Evolutionary conservation across 2,888 invertebrate genomes (phyloP).

Genomic region (Caenorhabditis sp.): DNA sequence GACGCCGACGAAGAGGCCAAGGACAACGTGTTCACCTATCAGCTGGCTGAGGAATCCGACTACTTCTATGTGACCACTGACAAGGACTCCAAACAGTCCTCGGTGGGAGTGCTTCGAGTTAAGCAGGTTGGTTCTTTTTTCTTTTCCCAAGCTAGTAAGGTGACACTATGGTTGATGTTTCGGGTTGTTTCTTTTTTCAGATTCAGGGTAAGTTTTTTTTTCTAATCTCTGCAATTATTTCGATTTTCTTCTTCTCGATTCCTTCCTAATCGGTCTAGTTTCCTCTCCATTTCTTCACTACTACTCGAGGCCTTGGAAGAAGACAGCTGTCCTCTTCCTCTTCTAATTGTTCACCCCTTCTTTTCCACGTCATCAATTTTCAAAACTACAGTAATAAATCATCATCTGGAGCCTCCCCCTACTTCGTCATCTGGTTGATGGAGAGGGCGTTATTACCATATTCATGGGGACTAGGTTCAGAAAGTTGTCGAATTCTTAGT

Average conservation of each 20-base stretch:
- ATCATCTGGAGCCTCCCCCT: constrained; percentile 18
- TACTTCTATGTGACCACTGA: constrained; percentile 83
- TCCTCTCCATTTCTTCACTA: not conserved
- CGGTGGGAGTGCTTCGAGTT: constrained; percentile 81
- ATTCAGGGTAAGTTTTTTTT: not conserved
- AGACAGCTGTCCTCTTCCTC: constrained; percentile 33
- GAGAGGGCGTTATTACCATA: constrained; percentile 34
- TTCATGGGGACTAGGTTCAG: not conserved
- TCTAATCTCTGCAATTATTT: not conserved
- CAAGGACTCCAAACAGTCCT: constrained; percentile 74
- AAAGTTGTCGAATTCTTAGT: not conserved
- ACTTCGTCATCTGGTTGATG: not conserved
- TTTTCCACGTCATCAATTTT: not conserved
- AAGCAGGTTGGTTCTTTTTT: constrained; percentile 81
- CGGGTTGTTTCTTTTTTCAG: constrained; percentile 1
- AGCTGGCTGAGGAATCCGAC: constrained; percentile 73
- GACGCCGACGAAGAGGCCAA: constrained; percentile 80
- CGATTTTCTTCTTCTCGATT: too few species aligned
- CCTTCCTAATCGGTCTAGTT: constrained; percentile 48
- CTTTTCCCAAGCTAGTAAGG: too few species aligned
- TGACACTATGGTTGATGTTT: not conserved
- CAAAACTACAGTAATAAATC: constrained; percentile 56
- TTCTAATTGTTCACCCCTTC: constrained; percentile 36
- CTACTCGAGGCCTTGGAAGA: constrained; percentile 32
- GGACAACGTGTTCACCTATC: constrained; percentile 83